Percentiles rank a stretch among this genome's conserved stretches.
phyloP scores from a whole-genome alignment of 1,140 invertebrate genomes.

The Andricus grossulariae region DNA sequence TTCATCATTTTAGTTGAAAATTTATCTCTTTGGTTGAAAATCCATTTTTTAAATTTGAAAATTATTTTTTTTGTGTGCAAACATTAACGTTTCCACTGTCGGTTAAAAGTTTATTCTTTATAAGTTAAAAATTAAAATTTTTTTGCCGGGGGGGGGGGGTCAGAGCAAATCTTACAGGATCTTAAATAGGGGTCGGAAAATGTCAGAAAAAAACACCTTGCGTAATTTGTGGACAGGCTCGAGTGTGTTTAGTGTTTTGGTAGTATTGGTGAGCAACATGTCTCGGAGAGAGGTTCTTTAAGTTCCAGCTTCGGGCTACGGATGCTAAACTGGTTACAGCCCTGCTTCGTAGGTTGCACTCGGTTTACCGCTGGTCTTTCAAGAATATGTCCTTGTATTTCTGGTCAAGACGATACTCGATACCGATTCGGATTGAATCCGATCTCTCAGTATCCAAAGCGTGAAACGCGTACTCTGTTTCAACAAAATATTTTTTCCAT shows the following conservation, averaged over 20 bases:
- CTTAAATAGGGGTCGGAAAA: too few species aligned
- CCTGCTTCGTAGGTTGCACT: slow-evolving; percentile 25
- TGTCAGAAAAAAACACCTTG: too few species aligned
- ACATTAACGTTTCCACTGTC: too few species aligned
- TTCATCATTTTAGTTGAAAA: too few species aligned
- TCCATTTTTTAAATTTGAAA: too few species aligned
- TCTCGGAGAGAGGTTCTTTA: slow-evolving; percentile 25
- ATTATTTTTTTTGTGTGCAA: too few species aligned
- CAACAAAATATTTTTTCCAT: neutral
- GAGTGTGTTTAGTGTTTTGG: neutral
- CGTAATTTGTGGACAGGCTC: too few species aligned
- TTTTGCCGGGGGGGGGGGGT: too few species aligned
- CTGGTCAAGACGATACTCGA: slow-evolving; percentile 29
- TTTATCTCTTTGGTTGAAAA: too few species aligned
- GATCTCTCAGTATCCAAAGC: slow-evolving; percentile 29
- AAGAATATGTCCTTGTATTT: slow-evolving; percentile 28
- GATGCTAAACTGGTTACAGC: slow-evolving; percentile 29
- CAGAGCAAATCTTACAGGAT: too few species aligned
- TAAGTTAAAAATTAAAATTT: too few species aligned
- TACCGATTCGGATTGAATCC: slow-evolving; percentile 15
- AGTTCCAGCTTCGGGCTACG: slow-evolving; percentile 27
- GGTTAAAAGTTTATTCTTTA: too few species aligned
- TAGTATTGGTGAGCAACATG: slow-evolving; percentile 27
- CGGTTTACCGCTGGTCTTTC: slow-evolving; percentile 29
- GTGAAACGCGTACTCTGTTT: slow-evolving; percentile 12